Percentiles rank a stretch among this genome's conserved stretches.
Conservation (phyloP, 1,140 invertebrate species). For the Himalopsyche phryganea region DNA sequence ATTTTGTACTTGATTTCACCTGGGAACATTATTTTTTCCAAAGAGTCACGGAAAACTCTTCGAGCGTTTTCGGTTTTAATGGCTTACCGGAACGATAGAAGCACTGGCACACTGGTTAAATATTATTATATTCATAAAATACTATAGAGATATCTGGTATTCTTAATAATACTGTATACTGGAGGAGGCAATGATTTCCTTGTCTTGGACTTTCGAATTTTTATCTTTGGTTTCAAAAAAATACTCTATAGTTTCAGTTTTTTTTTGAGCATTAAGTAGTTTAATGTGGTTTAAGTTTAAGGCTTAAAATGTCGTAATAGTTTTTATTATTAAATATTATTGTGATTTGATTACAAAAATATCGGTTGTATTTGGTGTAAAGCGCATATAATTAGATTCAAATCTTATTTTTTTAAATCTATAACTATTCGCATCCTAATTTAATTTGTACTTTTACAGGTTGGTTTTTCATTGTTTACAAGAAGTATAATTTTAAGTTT, state of each 20-base stretch:
- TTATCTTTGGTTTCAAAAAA: slow-evolving; percentile 34
- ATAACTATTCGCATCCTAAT: slow-evolving; percentile 22
- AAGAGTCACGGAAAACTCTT: too few species aligned
- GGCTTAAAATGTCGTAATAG: slow-evolving; percentile 27
- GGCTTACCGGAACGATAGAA: slow-evolving; percentile 3
- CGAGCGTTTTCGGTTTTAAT: not conserved
- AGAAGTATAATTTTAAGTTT: too few species aligned
- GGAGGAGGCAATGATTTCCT: slow-evolving; percentile 15
- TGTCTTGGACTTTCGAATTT: slow-evolving; percentile 25
- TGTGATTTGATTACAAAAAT: slow-evolving; percentile 27
- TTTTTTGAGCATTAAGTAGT: slow-evolving; percentile 28
- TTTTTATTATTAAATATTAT: slow-evolving; percentile 11
- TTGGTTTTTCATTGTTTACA: slow-evolving; percentile 3
- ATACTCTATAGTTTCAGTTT: slow-evolving; percentile 26
- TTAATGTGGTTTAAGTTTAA: slow-evolving; percentile 26
- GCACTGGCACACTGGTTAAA: slow-evolving; percentile 29
- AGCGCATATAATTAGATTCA: slow-evolving; percentile 22
- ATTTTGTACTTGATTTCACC: not conserved
- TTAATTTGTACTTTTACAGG: slow-evolving; percentile 34
- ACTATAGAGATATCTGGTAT: not conserved
- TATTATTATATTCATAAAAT: slow-evolving; percentile 5
- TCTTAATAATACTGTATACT: slow-evolving; percentile 32
- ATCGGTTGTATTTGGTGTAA: slow-evolving; percentile 23
- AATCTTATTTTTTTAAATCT: slow-evolving; percentile 10
- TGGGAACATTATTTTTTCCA: not conserved